Evolutionary conservation across 2,888 invertebrate species (phyloP), one percentile per base, ranked within the genome.

Genomic region (Apoda limacodes): DNA sequence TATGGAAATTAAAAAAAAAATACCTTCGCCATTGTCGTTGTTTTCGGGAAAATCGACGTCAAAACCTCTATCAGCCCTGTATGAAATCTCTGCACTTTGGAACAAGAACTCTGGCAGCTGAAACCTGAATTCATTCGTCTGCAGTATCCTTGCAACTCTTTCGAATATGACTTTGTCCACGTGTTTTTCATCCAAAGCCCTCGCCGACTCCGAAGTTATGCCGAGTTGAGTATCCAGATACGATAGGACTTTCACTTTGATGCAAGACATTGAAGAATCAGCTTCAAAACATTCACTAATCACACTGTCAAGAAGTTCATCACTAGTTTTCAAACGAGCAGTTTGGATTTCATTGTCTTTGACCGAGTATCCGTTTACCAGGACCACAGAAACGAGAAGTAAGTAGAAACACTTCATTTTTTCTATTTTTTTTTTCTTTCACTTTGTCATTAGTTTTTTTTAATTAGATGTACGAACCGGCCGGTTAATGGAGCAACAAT

Each of bases 111-210:
- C 85, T 1, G 93, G 93, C 47, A 93, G 62, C 47, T 86, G 85
- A 44, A 92, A 60, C 36, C 83, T 85, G 64, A 92, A 85, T 60
- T 91, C 89, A 59, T 91, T 88, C n/a, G 83, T 85, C 59, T 87
- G 85, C 37, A 92, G 55, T 46, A 91, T 85, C 54, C 87, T 85
- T 7, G 86, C 85, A 6, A 87, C 84, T 44, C 92, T 85, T 44
- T 89, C 86, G 43, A 87, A 86, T 46, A 93, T 88, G 34, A 89
- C 88, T 60, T 87, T 87, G 49, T 92, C 92, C 40, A 89, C 83
- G 55, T 88, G 84, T 29, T 82, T 67, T 33, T 83, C 82, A 43
- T 86, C 71, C 39, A 85, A 76, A 37, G 84, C 84, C 42, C 88
- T 82, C 24, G 84, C 82, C 30, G 84, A 82, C 48, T 87, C 86